Evolutionary conservation across 2,113 vertebrate species (phyloP).

Genomic region (Apodemus sylvaticus): DNA sequence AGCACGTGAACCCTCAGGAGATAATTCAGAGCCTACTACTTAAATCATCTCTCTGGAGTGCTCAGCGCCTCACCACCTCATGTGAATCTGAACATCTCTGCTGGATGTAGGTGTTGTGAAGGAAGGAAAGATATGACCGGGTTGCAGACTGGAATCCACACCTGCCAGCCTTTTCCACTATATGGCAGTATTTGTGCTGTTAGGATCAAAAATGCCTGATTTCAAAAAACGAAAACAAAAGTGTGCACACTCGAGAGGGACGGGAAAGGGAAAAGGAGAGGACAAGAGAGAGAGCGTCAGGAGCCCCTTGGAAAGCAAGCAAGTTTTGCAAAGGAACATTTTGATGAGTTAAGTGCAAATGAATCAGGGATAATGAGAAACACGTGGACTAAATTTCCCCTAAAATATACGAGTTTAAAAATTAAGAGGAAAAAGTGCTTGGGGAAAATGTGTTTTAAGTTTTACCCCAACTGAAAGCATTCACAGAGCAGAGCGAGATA

Average conservation of each 20-base stretch:
- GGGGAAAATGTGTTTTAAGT: constrained; percentile 81
- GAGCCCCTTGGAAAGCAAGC: constrained; percentile 73
- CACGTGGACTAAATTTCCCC: constrained; percentile 82
- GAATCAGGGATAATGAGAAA: constrained; percentile 79
- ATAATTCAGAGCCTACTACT: background rate
- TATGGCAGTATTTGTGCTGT: background rate
- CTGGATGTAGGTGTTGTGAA: background rate
- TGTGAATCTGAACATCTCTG: background rate
- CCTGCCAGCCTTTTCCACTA: background rate
- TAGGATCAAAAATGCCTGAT: background rate
- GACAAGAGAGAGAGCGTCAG: background rate
- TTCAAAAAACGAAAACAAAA: background rate
- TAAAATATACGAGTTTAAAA: constrained; percentile 82
- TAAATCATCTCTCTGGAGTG: background rate
- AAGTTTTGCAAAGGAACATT: constrained; percentile 74
- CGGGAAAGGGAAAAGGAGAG: background rate
- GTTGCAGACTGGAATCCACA: background rate
- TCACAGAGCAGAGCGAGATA: constrained; percentile 55
- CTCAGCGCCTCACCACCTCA: too few species aligned
- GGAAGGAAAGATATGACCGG: background rate
- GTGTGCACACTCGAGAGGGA: background rate
- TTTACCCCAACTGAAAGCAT: constrained; percentile 78
- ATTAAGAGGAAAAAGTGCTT: constrained; percentile 79
- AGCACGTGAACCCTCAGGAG: background rate
- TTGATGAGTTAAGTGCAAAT: constrained; percentile 82